Conservation (phyloP, 2,888 invertebrate species). For the Eueremaeus valkanovi region DNA sequence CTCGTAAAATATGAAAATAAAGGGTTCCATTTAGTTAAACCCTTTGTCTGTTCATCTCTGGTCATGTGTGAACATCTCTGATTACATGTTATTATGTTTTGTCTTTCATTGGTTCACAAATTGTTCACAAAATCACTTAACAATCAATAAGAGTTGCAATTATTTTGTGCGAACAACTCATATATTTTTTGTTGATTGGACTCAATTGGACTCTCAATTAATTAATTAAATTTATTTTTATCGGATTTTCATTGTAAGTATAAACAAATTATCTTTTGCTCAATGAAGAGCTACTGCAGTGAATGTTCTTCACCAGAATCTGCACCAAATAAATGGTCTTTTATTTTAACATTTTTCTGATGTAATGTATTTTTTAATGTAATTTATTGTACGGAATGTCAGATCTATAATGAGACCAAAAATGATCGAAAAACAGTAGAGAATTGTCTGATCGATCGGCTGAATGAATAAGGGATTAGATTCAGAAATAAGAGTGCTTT, state of each 20-base stretch:
- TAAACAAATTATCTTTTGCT: no score
- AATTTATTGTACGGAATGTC: not conserved
- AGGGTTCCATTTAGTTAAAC: no score
- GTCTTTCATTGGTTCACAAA: not conserved
- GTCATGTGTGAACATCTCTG: no score
- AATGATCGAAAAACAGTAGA: not conserved
- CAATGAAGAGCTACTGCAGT: no score
- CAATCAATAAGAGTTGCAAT: slow-evolving; percentile 4
- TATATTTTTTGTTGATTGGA: not conserved
- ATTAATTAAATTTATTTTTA: not conserved
- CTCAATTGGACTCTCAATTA: not conserved
- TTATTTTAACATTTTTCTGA: not conserved
- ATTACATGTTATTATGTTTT: no score
- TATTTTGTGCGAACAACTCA: not conserved
- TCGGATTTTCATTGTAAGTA: not conserved
- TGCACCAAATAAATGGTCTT: no score
- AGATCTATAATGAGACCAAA: not conserved
- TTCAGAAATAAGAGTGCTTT: no score
- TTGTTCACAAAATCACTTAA: not conserved
- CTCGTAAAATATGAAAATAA: no score
- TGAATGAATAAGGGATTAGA: no score
- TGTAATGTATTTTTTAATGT: not conserved
- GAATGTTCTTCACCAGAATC: no score
- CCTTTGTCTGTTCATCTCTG: no score
- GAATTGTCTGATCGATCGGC: no score